Base-by-base conservation (phyloP, 2,797 vertebrate species). In the Muscicapa comitata region DNA sequence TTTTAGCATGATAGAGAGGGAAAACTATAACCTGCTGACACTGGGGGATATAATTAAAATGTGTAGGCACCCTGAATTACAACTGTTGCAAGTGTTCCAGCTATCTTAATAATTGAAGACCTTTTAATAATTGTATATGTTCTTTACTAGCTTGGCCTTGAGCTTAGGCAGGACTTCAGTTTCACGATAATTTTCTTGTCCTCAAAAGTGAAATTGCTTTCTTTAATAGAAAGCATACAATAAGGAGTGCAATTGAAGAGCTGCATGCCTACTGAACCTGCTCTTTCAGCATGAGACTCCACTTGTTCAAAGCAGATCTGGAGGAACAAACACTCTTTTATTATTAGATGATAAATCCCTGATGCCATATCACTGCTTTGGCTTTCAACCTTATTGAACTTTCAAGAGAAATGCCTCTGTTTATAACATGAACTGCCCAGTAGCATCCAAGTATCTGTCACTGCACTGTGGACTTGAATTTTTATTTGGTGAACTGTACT, bases 171-270 rank as follows among this genome's bases (percentile, higher is more conserved):
- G 82, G 89, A 81, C 94, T 97, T 96, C 67, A 63, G 93, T 96
- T 96, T 97, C 91, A 68, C 85, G 91, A 94, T 90, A 95, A 96
- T 96, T 96, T 96, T 90, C 96, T 93, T 96, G 93, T 96, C 94
- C 76, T 89, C 90, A 87, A 96, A 95, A 95, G 92, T 94, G 92
- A 96, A 97, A 96, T 96, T 94, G 87, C 94, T 95, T 91, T 91
- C 95, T 95, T 94, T 94, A 96, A 95, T 95, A 90, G 92, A 90
- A 95, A 96, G 82, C 92, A 88, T 95, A 77, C 94, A 96, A 93
- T 94, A 87, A 96, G 96, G 90, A 94, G 93, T 90, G 88, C 94
- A 91, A 67, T 55, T 97, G 93, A 97, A 93, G 89, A 77, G 74
- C 92, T 70, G 76, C 79, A 79, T 85, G 89, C 94, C 76, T 47